Base-by-base conservation (phyloP, 1,140 invertebrate genomes). In the Hyles vespertilio region DNA sequence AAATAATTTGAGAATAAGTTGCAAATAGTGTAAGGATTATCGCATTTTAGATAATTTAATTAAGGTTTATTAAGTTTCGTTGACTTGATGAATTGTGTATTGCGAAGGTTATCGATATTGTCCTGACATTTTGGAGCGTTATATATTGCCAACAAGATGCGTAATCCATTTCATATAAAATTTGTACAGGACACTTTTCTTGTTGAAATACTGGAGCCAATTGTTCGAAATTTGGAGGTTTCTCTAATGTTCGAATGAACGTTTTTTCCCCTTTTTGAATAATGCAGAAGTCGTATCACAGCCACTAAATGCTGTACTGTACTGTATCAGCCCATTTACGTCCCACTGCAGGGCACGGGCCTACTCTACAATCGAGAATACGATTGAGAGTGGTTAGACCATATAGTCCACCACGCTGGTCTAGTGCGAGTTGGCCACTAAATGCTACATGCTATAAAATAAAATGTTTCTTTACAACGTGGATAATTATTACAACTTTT, bases 241-340 rank as follows among this genome's bases (percentile, higher is more conserved):
- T 70, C 33, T 65, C 65, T 49, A 66, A 65, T 59, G 54, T 45
- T 67, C 40, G 60, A 58, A 12, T 59, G 61, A 71, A 47, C 56
- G 60, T 69, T 63, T 65, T 65, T 77, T 79, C 77, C 66, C 66
- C 60, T 74, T 74, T 68, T 72, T 74, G 70, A 70, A 81, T 44
- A 80, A 66, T 48, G 76, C 72, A 71, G 74, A 82, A 65, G 68
- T 79, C 36, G 36, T 36, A 7, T 36, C 36, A 69, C 79, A 77
- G 48, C 76, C 77, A 66, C 58, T 77, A 22, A 80, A 69, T n/a
- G n/a, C n/a, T n/a, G 62, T 77, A 76, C 57, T 81, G 72, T 57
- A 74, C n/a, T n/a, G n/a, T n/a, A n/a, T n/a, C n/a, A n/a, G n/a
- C n/a, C n/a, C n/a, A n/a, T n/a, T n/a, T n/a, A n/a, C n/a, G n/a